These are phyloP conservation scores for Hirtodrosophila cameraria DNA, from an alignment of 2,888 invertebrate genomes.

Conservation along the genomic window DNA sequence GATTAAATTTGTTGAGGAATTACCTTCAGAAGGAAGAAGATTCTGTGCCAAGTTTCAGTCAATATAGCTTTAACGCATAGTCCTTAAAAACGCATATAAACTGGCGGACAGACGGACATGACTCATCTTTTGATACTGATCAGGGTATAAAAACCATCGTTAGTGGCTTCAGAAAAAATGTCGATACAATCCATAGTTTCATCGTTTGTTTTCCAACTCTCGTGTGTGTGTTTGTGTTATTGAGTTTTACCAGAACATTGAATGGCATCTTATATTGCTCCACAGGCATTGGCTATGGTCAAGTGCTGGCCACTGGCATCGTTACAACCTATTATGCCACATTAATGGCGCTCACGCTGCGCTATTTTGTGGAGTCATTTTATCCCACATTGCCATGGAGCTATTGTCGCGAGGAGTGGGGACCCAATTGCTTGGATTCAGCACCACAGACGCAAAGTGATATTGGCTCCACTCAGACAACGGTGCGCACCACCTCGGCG, in stretches of 20 bases:
- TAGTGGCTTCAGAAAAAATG: too few species aligned
- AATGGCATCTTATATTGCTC: not conserved
- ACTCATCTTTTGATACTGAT: too few species aligned
- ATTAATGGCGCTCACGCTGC: constrained; percentile 88
- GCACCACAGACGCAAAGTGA: constrained; percentile 38
- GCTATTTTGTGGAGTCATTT: constrained; percentile 88
- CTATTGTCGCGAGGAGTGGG: constrained; percentile 86
- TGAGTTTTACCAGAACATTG: not conserved
- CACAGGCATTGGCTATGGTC: constrained; percentile 86
- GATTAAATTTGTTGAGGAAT: too few species aligned
- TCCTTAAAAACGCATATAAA: too few species aligned
- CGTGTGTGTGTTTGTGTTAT: constrained; percentile 80
- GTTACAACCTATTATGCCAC: constrained; percentile 88
- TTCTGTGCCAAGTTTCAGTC: too few species aligned
- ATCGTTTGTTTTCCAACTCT: too few species aligned
- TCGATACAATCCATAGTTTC: too few species aligned
- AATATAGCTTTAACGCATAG: too few species aligned
- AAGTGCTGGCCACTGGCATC: constrained; percentile 85
- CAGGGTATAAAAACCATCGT: too few species aligned
- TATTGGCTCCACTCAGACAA: constrained; percentile 12
- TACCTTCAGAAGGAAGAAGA: too few species aligned
- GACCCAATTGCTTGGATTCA: constrained; percentile 80
- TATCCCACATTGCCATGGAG: constrained; percentile 87
- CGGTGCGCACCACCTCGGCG: constrained; percentile 80
- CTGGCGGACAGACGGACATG: too few species aligned